A percentile compares a stretch with the other conserved stretches of the same genome.
These are phyloP conservation scores for Ochotona curzoniae DNA, from an alignment of 2,113 vertebrate genomes.

Conservation along the genomic window DNA sequence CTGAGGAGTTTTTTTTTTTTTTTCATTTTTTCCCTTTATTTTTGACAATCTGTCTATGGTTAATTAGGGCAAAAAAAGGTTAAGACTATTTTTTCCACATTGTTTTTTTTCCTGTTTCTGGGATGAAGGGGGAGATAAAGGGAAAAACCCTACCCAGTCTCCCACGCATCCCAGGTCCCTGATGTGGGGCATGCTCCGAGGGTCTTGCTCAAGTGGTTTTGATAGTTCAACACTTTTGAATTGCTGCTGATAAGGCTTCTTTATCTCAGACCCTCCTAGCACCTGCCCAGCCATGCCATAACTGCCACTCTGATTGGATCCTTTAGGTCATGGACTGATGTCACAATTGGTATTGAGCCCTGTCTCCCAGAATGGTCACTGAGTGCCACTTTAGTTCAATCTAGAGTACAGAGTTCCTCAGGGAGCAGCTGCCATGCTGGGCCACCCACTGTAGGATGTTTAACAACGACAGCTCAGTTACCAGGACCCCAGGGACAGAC, in stretches of 20 bases:
- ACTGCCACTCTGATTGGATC: neutral
- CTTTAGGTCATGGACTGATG: slow-evolving; percentile 47
- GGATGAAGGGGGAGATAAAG: too few species aligned
- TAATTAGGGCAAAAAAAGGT: too few species aligned
- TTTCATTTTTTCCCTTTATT: too few species aligned
- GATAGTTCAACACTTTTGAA: too few species aligned
- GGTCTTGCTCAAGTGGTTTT: too few species aligned
- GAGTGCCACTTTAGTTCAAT: slow-evolving; percentile 33
- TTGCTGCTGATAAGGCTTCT: neutral
- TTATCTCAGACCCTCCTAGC: neutral
- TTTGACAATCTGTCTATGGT: too few species aligned
- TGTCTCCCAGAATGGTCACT: slow-evolving; percentile 4
- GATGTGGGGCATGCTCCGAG: too few species aligned
- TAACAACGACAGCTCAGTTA: slow-evolving; percentile 61
- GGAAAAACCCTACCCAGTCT: too few species aligned
- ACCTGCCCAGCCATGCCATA: neutral
- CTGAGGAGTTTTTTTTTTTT: neutral
- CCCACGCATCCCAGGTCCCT: too few species aligned
- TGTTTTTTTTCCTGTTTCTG: too few species aligned
- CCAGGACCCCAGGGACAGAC: slow-evolving; percentile 1
- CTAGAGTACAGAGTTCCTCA: slow-evolving; percentile 29
- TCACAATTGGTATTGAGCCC: slow-evolving; percentile 66
- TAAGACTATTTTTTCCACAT: too few species aligned
- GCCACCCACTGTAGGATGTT: neutral
- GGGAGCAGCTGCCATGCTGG: slow-evolving; percentile 62